Evolutionary conservation across 2,113 vertebrate species (phyloP).

Genomic region (Platanista minor): DNA sequence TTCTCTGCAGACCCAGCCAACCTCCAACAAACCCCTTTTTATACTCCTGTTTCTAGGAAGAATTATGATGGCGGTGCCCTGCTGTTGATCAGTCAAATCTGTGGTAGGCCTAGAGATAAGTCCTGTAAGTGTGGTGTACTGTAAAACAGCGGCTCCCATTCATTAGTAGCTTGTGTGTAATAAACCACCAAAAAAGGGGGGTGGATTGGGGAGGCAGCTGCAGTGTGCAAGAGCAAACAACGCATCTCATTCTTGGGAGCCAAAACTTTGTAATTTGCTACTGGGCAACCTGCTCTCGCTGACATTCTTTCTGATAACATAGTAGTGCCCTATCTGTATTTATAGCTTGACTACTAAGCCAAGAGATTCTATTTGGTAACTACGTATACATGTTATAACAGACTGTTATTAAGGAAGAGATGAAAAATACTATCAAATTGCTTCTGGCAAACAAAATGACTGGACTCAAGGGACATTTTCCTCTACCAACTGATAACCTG

Average conservation of each 20-base stretch:
- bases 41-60: constrained; percentile 88
- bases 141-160: constrained; percentile 90
- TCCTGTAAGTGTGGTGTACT: constrained; percentile 87
- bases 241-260: constrained; percentile 86
- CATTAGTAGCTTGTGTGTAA: constrained; percentile 86
- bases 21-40: constrained; percentile 92
- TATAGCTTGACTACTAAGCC: constrained; percentile 68
- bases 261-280: constrained; percentile 85
- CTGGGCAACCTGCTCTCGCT: constrained; percentile 81
- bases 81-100: constrained; percentile 87
- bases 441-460: neutral
- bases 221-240: constrained; percentile 85
- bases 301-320: constrained; percentile 84
- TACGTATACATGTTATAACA: constrained; percentile 22
- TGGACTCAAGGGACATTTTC: neutral
- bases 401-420: constrained; percentile 50
- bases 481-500: neutral
- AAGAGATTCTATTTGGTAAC: constrained; percentile 79
- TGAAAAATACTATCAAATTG: neutral
- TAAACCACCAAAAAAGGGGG: constrained; percentile 82
- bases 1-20: constrained; percentile 85
- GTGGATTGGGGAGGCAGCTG: constrained; percentile 83
- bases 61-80: constrained; percentile 86
- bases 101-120: constrained; percentile 88
- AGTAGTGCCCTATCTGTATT: constrained; percentile 66